Conservation (phyloP, 2,888 invertebrate species). For the Camptogramma bilineatum region DNA sequence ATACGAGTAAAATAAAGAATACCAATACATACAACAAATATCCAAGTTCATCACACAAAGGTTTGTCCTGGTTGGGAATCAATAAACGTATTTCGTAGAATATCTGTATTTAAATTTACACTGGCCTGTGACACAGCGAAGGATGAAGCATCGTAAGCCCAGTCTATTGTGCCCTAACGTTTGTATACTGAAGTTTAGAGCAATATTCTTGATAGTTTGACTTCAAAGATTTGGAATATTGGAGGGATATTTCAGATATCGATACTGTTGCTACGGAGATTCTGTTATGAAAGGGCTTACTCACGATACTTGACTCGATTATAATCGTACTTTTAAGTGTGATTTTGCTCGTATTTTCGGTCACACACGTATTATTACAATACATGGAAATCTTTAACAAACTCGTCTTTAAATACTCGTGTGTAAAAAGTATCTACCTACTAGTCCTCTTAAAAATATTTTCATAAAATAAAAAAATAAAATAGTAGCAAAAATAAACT, state of each 20-base stretch:
- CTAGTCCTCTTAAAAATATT: not conserved
- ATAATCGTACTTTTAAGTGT: not conserved
- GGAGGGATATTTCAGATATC: slow-evolving; percentile 8
- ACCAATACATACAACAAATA: no score
- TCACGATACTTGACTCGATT: not conserved
- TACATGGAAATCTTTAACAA: no score
- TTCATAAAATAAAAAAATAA: not conserved
- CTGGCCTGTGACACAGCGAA: slow-evolving; percentile 22
- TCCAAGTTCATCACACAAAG: no score
- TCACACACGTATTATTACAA: no score
- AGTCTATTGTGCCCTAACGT: slow-evolving; percentile 34
- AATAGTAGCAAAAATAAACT: not conserved
- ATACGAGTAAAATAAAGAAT: no score
- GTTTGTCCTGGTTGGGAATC: no score
- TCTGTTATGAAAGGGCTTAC: not conserved
- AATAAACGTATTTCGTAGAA: not conserved
- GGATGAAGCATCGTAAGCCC: slow-evolving; percentile 30
- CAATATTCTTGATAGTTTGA: slow-evolving; percentile 26
- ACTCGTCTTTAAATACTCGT: no score
- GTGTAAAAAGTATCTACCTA: no score
- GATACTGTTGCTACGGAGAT: slow-evolving; percentile 1
- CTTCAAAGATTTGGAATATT: slow-evolving; percentile 12
- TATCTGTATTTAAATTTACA: slow-evolving; percentile 5
- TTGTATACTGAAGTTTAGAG: slow-evolving; percentile 26
- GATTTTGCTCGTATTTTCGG: not conserved